Percentiles rank a stretch among this genome's conserved stretches.
phyloP scores from a whole-genome alignment of 2,888 invertebrate genomes.

The Ceratothoa steindachneri region DNA sequence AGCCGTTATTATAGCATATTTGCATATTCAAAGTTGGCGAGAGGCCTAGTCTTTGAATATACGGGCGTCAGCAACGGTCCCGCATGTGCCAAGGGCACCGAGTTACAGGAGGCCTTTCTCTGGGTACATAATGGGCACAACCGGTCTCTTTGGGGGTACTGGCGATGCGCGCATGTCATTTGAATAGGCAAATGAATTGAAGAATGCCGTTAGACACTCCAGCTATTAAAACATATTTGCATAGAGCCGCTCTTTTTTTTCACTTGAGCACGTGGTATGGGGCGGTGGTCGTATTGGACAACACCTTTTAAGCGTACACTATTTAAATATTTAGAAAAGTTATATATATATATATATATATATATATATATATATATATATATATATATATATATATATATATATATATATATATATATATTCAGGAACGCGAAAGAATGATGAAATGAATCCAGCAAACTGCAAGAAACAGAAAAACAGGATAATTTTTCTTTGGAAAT shows the following conservation, averaged over 20 bases:
- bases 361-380: background rate
- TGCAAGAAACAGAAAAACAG: too few relatives aligned
- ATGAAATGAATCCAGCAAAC: too few relatives aligned
- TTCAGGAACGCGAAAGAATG: background rate
- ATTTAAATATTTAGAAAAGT: background rate
- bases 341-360: background rate
- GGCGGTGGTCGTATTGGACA: background rate
- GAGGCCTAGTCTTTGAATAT: too few relatives aligned
- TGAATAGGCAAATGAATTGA: background rate
- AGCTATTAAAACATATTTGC: background rate
- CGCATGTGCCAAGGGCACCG: too few relatives aligned
- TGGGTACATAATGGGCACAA: too few relatives aligned
- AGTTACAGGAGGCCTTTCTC: too few relatives aligned
- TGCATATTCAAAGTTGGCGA: too few relatives aligned
- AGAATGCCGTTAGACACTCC: background rate
- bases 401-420: background rate
- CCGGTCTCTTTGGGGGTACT: background rate
- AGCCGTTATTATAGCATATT: too few relatives aligned
- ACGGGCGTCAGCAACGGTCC: too few relatives aligned
- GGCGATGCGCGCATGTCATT: background rate
- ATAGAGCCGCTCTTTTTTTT: background rate
- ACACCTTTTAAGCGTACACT: background rate
- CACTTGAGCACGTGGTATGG: background rate
- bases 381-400: background rate
- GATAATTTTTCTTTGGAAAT: too few relatives aligned